These are phyloP conservation scores for Microctonus hyperodae DNA, from an alignment of 2,888 invertebrate genomes.

Conservation along the genomic window DNA sequence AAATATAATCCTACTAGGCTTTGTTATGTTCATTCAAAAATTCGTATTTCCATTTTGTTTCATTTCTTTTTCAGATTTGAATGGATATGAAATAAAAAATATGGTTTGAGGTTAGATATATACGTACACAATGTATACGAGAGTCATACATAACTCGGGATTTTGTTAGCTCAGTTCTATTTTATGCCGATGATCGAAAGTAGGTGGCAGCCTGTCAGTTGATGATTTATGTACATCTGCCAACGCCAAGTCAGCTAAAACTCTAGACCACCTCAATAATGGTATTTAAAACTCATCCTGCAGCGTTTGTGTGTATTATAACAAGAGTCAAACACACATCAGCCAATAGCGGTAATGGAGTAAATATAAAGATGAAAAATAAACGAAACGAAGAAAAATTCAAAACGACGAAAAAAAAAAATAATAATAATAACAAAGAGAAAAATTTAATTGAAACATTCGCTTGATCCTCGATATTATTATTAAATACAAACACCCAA, in stretches of 20 bases:
- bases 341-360: constrained; percentile 15
- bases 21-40: neutral
- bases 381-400: neutral
- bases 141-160: neutral
- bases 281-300: constrained; percentile 25
- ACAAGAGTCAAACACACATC: constrained; percentile 25
- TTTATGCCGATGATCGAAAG: constrained; percentile 37
- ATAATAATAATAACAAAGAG: neutral
- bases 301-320: constrained; percentile 29
- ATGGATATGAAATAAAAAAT: neutral
- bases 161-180: constrained; percentile 25
- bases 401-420: constrained; percentile 6
- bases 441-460: no score
- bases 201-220: constrained; percentile 44
- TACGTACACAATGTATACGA: neutral
- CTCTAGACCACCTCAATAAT: constrained; percentile 20
- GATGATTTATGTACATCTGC: constrained; percentile 46
- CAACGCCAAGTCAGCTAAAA: constrained; percentile 30
- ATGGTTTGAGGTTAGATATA: neutral
- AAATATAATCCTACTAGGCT: neutral
- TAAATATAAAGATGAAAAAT: constrained; percentile 14
- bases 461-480: no score
- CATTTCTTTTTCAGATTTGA: neutral
- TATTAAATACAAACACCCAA: no score
- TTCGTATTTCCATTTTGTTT: no score